Base-by-base conservation (phyloP, 2,888 invertebrate genomes). In the Himalopsyche tibetana region DNA sequence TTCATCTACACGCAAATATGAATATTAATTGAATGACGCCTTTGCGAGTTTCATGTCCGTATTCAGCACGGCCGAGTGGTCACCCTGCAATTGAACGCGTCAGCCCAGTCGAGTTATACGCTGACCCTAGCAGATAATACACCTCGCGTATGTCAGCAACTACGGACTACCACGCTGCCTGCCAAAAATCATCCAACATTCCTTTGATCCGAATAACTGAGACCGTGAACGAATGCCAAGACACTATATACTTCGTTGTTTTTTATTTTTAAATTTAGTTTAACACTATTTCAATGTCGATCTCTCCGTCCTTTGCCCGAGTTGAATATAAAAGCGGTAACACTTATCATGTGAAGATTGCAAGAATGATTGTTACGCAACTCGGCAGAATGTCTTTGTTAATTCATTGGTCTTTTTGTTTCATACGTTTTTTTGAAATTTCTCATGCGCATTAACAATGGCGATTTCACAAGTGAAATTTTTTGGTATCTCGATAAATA, bases 221-320 rank as follows among this genome's bases (percentile, higher is more conserved):
- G 85, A 42, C 85, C 85, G 82, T 85, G 85, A 82, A 40, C 79
- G 40, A 17, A 8, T 85, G 85, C 85, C 85, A 85, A 85, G 40
- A 85, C 85, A 85, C 82, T 84, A 82, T 63, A 63, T 86, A 82
- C 79, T 86, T 74, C 79, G 74, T 56, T 82, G 69, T 84, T 84
- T 82, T n/a, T 81, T 82, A 82, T 86, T 86, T 86, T 86, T 86
- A 84, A 84, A 84, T 80, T 74, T 82, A 82, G 74, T 84, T 86
- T 69, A 84, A 82, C 84, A 82, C 84, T 84, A 80, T 79, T 84
- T 86, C 86, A 86, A 86, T 86, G 86, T 86, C 86, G 82, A 55
- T 45, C 19, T 42, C 19, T 15, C 55, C 55, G 85, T 79, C 82
- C 85, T 82, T 56, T 85, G 63, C 63, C 6, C n/a, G 19, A 63